Evolutionary conservation across 2,797 vertebrate species (phyloP).

Genomic region (Propithecus perrieri): DNA sequence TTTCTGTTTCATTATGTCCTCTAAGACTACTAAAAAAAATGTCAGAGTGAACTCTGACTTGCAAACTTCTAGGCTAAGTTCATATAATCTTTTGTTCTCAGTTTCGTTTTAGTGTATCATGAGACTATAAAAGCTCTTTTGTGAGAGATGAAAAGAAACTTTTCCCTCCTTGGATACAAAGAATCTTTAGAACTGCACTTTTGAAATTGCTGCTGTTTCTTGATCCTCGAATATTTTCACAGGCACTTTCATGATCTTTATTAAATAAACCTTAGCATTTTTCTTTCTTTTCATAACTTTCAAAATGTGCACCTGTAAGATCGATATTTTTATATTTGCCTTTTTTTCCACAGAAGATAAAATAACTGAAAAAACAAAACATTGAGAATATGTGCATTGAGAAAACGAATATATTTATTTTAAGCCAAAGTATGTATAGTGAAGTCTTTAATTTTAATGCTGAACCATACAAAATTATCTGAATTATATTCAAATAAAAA

Average conservation of each 20-base stretch:
- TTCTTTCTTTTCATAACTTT: conserved; percentile 71
- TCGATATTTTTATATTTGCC: conserved; percentile 31
- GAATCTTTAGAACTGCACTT: conserved; percentile 63
- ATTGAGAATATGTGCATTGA: conserved; percentile 55
- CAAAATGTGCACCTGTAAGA: conserved; percentile 53
- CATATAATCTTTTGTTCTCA: conserved; percentile 36
- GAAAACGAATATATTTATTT: conserved; percentile 51
- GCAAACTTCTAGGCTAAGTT: neutral
- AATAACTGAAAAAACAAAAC: conserved; percentile 62
- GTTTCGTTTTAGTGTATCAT: conserved; percentile 59
- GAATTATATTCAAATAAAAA: conserved; percentile 17
- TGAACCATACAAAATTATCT: neutral
- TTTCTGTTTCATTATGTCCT: neutral
- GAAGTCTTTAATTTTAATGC: neutral
- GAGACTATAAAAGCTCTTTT: conserved; percentile 70
- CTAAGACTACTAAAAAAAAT: neutral
- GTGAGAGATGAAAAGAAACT: conserved; percentile 68
- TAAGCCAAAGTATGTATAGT: conserved; percentile 18
- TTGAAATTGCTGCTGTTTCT: conserved; percentile 68
- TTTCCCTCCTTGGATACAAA: conserved; percentile 40
- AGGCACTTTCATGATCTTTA: conserved; percentile 70
- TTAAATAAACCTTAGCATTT: conserved; percentile 75
- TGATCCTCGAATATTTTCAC: conserved; percentile 71
- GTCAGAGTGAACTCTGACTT: neutral
- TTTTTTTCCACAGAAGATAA: neutral